Conservation (phyloP, 1,140 invertebrate genomes). For the Lineus longissimus region DNA sequence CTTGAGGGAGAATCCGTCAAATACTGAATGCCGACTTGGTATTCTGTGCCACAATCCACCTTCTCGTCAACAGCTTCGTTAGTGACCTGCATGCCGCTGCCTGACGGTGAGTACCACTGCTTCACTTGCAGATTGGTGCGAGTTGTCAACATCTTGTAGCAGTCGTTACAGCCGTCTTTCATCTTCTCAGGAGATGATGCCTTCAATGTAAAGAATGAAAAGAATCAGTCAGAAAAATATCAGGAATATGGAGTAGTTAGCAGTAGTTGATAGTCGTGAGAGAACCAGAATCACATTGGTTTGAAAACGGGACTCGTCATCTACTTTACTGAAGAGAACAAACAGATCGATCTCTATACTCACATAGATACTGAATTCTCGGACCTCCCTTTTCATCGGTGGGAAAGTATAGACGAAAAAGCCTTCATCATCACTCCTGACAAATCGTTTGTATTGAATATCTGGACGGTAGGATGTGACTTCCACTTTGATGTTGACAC, state of each 20-base stretch:
- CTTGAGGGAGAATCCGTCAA: conserved; percentile 30
- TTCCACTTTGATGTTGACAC: conserved; percentile 37
- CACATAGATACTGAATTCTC: conserved; percentile 21
- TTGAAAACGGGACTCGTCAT: too few species aligned
- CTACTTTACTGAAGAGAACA: too few species aligned
- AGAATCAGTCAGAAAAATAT: not conserved
- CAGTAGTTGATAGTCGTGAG: too few species aligned
- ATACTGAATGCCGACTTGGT: conserved; percentile 37
- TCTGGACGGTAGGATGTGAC: conserved; percentile 21
- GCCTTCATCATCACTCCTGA: conserved; percentile 41
- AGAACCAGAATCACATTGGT: too few species aligned
- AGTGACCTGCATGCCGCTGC: conserved; percentile 47
- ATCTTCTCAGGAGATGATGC: not conserved
- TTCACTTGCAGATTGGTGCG: conserved; percentile 12
- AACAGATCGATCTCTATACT: too few species aligned
- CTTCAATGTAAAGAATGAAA: not conserved
- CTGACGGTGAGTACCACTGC: conserved; percentile 48
- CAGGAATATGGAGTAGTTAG: too few species aligned
- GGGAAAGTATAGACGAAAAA: conserved; percentile 23
- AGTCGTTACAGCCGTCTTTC: not conserved
- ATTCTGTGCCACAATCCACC: conserved; percentile 31
- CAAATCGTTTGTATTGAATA: conserved; percentile 27
- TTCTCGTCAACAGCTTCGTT: conserved; percentile 15
- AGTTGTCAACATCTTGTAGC: not conserved
- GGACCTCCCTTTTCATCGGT: conserved; percentile 15